phyloP scores from a whole-genome alignment of 2,797 vertebrate genomes.

The Pseudomugil gertrudae region DNA sequence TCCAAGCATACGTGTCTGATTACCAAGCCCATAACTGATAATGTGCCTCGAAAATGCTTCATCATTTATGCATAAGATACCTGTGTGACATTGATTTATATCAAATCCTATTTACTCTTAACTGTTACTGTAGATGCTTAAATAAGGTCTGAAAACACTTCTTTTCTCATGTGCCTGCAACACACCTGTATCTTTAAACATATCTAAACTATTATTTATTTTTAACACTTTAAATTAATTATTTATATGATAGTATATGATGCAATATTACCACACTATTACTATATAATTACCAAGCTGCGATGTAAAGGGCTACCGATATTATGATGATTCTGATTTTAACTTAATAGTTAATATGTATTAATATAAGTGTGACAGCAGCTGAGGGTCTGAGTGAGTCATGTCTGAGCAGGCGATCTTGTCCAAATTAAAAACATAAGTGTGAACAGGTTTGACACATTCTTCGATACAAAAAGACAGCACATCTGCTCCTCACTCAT shows the following conservation, averaged over 20 bases:
- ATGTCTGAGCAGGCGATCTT: constrained; percentile 47
- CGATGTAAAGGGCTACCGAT: too few relatives aligned
- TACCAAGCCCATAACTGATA: constrained; percentile 20
- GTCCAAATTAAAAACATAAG: constrained; percentile 58
- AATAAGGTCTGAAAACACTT: neutral
- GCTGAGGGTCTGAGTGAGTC: constrained; percentile 62
- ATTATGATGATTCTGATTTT: too few relatives aligned
- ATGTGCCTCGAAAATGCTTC: neutral
- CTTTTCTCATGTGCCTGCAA: neutral
- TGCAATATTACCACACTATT: too few relatives aligned
- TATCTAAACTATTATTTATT: neutral
- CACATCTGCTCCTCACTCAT: constrained; percentile 41
- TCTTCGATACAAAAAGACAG: constrained; percentile 38
- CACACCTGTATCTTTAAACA: neutral
- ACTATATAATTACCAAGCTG: too few relatives aligned
- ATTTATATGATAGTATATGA: neutral
- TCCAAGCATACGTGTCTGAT: constrained; percentile 21
- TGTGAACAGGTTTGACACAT: constrained; percentile 65
- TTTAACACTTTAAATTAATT: neutral
- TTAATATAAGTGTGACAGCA: constrained; percentile 49
- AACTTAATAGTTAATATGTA: too few relatives aligned
- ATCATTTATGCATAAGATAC: neutral
- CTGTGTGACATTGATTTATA: neutral
- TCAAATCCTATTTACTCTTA: neutral
- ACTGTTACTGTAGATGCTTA: neutral